Percentiles rank a stretch among this genome's conserved stretches.
These are phyloP conservation scores for Tetramorium alpestre DNA, from an alignment of 1,140 invertebrate genomes.

Conservation along the genomic window DNA sequence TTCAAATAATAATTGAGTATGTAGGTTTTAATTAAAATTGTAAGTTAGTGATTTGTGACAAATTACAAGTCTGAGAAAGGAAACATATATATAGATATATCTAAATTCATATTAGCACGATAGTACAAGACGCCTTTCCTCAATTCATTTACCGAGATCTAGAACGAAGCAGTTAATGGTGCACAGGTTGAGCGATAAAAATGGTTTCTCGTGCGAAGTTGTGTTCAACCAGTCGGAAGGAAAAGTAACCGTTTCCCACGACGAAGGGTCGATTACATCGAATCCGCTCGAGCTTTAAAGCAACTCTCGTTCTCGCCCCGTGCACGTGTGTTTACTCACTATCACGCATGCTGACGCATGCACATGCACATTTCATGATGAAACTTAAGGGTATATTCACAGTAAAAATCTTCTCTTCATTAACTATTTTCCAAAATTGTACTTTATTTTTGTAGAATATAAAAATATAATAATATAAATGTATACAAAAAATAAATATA, in stretches of 20 bases:
- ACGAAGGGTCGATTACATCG: constrained; percentile 54
- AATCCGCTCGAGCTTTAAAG: constrained; percentile 50
- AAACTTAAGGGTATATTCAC: constrained; percentile 36
- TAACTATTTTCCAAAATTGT: not conserved
- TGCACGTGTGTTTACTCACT: constrained; percentile 23
- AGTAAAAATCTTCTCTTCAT: not conserved
- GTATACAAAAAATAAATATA: not conserved
- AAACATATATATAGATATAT: not conserved
- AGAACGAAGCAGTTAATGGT: constrained; percentile 24
- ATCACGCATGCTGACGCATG: not conserved
- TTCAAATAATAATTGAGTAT: not conserved
- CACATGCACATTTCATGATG: not conserved
- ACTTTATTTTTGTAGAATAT: not conserved
- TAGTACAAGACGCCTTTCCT: not conserved
- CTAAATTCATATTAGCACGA: constrained; percentile 24
- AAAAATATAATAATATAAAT: not conserved
- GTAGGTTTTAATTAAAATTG: not conserved
- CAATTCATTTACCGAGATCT: constrained; percentile 42
- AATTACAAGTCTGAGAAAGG: not conserved
- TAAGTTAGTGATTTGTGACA: not conserved
- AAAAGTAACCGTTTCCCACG: constrained; percentile 61
- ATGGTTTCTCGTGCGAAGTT: constrained; percentile 19
- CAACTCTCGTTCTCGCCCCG: constrained; percentile 53
- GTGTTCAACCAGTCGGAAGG: constrained; percentile 52
- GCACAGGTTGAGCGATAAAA: constrained; percentile 33